These are phyloP conservation scores for Sisor rabdophorus DNA, from an alignment of 2,113 vertebrate species.

Conservation along the genomic window DNA sequence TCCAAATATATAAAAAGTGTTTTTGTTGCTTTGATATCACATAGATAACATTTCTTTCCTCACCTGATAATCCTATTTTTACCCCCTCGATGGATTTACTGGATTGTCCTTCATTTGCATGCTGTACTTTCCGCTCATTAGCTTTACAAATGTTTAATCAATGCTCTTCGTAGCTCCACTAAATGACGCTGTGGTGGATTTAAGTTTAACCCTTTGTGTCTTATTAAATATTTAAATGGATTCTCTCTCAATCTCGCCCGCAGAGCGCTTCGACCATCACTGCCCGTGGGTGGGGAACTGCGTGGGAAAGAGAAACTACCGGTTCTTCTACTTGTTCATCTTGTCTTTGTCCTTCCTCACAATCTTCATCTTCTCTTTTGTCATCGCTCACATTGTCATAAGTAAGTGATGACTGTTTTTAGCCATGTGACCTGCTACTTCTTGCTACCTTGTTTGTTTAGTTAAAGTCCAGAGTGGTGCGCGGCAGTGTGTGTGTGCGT, in stretches of 20 bases:
- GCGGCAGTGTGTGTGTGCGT: conserved; percentile 2
- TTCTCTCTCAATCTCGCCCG: conserved; percentile 57
- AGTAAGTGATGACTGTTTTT: conserved; percentile 77
- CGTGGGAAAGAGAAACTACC: conserved; percentile 99
- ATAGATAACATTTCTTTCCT: too few species aligned
- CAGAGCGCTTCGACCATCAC: conserved; percentile 99
- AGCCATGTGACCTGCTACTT: background rate
- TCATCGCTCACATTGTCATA: conserved; percentile 95
- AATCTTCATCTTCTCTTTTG: conserved; percentile 98
- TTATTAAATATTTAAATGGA: background rate
- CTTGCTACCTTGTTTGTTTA: background rate
- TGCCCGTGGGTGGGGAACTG: conserved; percentile 99
- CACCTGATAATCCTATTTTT: too few species aligned
- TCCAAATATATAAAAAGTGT: background rate
- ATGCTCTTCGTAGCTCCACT: background rate
- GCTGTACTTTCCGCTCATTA: conserved; percentile 4
- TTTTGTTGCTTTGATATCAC: background rate
- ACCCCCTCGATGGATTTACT: background rate
- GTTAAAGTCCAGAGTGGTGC: background rate
- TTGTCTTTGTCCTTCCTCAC: conserved; percentile 99
- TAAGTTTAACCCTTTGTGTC: background rate
- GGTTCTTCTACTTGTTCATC: conserved; percentile 99
- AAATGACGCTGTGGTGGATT: background rate
- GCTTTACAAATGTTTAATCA: conserved; percentile 2
- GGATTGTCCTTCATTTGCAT: background rate